These are phyloP conservation scores for Gyps fulvus DNA, from an alignment of 2,113 vertebrate genomes.

Conservation along the genomic window DNA sequence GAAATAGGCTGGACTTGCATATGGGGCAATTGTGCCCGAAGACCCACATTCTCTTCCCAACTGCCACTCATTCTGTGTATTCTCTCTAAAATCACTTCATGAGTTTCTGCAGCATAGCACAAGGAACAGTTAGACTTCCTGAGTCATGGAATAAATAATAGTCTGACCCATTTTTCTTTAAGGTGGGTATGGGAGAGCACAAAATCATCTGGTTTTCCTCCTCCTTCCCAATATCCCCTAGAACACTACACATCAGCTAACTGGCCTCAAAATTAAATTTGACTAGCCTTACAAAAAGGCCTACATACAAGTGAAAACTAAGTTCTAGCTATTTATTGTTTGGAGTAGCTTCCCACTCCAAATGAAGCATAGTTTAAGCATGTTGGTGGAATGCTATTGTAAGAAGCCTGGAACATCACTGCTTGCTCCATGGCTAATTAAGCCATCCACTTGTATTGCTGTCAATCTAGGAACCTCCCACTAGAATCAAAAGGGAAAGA, in stretches of 20 bases:
- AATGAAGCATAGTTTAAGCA: neutral
- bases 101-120: neutral
- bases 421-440: neutral
- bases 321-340: neutral
- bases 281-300: neutral
- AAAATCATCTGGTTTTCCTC: neutral
- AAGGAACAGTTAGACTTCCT: neutral
- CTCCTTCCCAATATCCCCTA: neutral
- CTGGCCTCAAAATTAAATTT: neutral
- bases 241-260: neutral
- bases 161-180: neutral
- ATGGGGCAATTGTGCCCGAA: neutral
- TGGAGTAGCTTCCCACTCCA: neutral
- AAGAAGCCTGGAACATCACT: neutral
- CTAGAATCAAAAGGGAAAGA: constrained; percentile 1
- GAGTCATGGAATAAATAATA: neutral
- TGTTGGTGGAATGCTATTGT: neutral
- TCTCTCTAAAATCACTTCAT: neutral
- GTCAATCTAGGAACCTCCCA: neutral
- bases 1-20: neutral
- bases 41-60: neutral
- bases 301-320: neutral
- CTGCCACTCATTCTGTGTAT: neutral
- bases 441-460: neutral
- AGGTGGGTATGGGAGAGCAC: neutral